These are phyloP conservation scores for Apotomis capreana DNA, from an alignment of 2,888 invertebrate species.

Conservation along the genomic window DNA sequence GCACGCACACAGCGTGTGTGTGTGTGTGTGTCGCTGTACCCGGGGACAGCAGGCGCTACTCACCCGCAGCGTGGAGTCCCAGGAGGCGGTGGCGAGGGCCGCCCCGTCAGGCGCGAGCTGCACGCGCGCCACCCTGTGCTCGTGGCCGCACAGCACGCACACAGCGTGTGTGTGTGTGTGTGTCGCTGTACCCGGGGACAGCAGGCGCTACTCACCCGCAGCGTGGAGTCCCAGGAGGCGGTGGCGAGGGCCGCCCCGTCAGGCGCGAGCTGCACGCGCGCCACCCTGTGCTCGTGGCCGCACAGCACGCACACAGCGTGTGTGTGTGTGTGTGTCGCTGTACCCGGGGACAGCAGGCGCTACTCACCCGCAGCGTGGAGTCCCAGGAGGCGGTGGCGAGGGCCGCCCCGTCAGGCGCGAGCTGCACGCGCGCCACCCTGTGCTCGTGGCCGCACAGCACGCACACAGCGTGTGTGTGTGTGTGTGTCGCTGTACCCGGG, in stretches of 20 bases:
- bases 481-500: too few relatives aligned
- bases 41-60: conserved; percentile 13
- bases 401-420: conserved; percentile 97
- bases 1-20: conserved; percentile 81
- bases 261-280: conserved; percentile 88
- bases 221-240: conserved; percentile 93
- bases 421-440: conserved; percentile 85
- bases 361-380: conserved; percentile 62
- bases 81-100: conserved; percentile 97
- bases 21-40: too few relatives aligned
- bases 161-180: too few relatives aligned
- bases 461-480: conserved; percentile 85
- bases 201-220: conserved; percentile 52
- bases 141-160: conserved; percentile 82
- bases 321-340: too few relatives aligned
- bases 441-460: conserved; percentile 92
- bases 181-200: too few relatives aligned
- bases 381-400: conserved; percentile 99
- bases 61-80: conserved; percentile 85
- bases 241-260: conserved; percentile 99
- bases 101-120: conserved; percentile 98
- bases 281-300: conserved; percentile 85
- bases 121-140: conserved; percentile 85
- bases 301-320: conserved; percentile 83
- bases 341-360: not conserved